These are phyloP conservation scores for Zenarchopterus dispar DNA, from an alignment of 2,797 vertebrate genomes.

Conservation along the genomic window DNA sequence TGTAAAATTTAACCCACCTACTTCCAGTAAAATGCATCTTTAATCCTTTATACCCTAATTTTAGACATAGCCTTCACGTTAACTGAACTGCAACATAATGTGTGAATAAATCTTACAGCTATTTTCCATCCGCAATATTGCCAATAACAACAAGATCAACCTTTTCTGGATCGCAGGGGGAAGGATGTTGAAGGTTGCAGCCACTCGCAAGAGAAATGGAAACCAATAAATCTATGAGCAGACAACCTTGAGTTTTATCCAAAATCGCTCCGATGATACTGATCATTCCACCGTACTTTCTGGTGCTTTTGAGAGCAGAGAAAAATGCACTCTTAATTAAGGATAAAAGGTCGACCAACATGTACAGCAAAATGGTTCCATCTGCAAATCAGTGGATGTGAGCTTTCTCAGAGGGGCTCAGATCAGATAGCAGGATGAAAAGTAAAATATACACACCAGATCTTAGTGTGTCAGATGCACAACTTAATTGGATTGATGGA, in stretches of 20 bases:
- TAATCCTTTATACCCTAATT: constrained; percentile 15
- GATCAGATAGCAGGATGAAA: constrained; percentile 58
- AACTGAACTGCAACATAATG: constrained; percentile 7
- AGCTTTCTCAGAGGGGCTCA: constrained; percentile 27
- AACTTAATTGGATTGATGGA: constrained; percentile 29
- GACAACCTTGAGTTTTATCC: constrained; percentile 57
- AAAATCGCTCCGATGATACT: constrained; percentile 57
- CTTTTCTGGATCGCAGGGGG: constrained; percentile 47
- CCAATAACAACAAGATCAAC: constrained; percentile 67
- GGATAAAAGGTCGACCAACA: constrained; percentile 52
- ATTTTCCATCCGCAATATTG: constrained; percentile 39
- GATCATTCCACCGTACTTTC: constrained; percentile 56
- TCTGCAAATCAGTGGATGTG: constrained; percentile 63
- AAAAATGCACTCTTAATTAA: constrained; percentile 52
- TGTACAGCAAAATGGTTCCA: constrained; percentile 61
- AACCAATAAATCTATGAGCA: constrained; percentile 66
- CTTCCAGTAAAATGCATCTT: constrained; percentile 7
- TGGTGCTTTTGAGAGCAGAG: constrained; percentile 49
- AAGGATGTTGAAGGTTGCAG: constrained; percentile 52
- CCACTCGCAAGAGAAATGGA: constrained; percentile 57
- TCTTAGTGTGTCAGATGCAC: constrained; percentile 34
- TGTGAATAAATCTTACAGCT: constrained; percentile 43
- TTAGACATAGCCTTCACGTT: constrained; percentile 12
- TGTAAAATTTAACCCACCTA: background rate
- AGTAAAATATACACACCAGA: constrained; percentile 58